These are phyloP conservation scores for Chrysodeixis includens DNA, from an alignment of 2,888 invertebrate species.

Conservation along the genomic window DNA sequence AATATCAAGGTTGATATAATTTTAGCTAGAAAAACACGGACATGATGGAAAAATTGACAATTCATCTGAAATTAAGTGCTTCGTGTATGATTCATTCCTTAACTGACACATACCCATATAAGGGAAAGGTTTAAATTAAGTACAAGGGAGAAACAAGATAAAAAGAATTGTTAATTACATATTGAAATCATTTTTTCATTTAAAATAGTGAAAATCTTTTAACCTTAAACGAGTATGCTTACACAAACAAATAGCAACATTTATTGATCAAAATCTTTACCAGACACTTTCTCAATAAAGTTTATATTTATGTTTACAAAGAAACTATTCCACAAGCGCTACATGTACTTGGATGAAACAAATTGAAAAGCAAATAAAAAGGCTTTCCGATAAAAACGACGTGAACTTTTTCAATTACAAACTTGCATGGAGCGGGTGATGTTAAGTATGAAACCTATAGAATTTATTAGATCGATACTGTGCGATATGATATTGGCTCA, in stretches of 20 bases:
- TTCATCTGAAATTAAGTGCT: too few species aligned
- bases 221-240: not conserved
- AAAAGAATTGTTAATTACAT: too few species aligned
- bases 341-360: conserved; percentile 63
- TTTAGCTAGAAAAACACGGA: not conserved
- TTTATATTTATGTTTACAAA: conserved; percentile 37
- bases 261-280: not conserved
- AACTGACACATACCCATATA: too few species aligned
- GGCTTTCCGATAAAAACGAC: conserved; percentile 67
- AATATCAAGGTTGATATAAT: accelerated
- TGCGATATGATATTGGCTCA: conserved; percentile 70
- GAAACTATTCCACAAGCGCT: conserved; percentile 54
- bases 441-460: conserved; percentile 71
- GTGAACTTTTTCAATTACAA: conserved; percentile 88
- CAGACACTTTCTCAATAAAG: conserved; percentile 11
- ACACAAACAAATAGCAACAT: not conserved
- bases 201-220: not conserved
- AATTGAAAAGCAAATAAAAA: conserved; percentile 72
- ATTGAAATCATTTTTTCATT: not conserved
- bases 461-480: conserved; percentile 57
- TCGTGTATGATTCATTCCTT: too few species aligned
- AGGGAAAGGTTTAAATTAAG: too few species aligned
- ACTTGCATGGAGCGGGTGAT: conserved; percentile 82
- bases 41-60: too few species aligned
- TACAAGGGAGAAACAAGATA: too few species aligned